phyloP scores from a whole-genome alignment of 2,888 invertebrate genomes.

The Acronicta psi region DNA sequence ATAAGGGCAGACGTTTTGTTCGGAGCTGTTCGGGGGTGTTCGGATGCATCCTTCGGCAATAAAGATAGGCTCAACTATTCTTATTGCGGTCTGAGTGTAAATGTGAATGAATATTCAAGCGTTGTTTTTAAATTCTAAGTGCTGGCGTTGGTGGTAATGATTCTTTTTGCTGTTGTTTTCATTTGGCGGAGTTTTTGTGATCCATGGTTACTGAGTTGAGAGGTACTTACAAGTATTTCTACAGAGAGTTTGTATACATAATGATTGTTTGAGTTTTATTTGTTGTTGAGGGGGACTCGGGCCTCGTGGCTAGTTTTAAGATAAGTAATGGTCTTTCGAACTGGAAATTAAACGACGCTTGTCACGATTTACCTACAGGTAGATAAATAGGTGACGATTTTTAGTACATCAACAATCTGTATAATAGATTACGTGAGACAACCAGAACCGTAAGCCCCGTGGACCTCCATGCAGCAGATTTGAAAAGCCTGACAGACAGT shows the following conservation, averaged over 20 bases:
- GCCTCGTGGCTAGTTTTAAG: too few relatives aligned
- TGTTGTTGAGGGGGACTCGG: too few relatives aligned
- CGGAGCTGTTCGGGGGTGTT: constrained; percentile 57
- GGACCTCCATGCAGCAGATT: too few relatives aligned
- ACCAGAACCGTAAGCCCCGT: too few relatives aligned
- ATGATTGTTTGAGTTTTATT: constrained; percentile 22
- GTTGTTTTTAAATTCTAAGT: constrained; percentile 49
- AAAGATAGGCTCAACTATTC: constrained; percentile 65
- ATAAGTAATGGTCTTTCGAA: too few relatives aligned
- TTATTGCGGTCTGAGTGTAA: constrained; percentile 43
- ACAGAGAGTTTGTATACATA: neutral
- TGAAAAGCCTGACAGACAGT: too few relatives aligned
- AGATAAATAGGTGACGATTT: too few relatives aligned
- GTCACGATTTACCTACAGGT: too few relatives aligned
- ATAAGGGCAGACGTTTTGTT: constrained; percentile 57
- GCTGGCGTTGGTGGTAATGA: constrained; percentile 39
- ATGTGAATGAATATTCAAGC: constrained; percentile 75
- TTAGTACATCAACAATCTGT: too few relatives aligned
- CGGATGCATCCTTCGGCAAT: constrained; percentile 75
- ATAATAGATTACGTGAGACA: too few relatives aligned
- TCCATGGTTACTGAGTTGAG: neutral
- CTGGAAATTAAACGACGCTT: too few relatives aligned
- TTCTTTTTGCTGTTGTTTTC: constrained; percentile 18
- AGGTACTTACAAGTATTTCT: neutral
- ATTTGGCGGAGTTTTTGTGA: constrained; percentile 6